Evolutionary conservation across 2,888 invertebrate species (phyloP).

Genomic region (Coelinius sp.): DNA sequence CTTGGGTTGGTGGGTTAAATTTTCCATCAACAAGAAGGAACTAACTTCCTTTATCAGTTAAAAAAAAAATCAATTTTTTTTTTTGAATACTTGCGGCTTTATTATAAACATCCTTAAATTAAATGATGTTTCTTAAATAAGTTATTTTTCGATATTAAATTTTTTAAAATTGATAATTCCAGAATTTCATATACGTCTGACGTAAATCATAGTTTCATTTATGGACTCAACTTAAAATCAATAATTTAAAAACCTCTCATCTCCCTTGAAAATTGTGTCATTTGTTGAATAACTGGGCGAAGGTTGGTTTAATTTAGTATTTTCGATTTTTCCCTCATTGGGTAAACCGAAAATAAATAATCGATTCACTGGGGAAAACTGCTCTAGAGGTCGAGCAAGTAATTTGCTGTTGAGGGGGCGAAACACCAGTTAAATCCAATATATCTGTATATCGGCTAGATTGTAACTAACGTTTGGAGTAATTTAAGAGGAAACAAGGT

Average conservation of each 20-base stretch:
- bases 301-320: slow-evolving; percentile 40
- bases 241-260: not conserved
- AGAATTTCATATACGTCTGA: not conserved
- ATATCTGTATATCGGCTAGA: slow-evolving; percentile 7
- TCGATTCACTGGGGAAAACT: slow-evolving; percentile 35
- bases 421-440: slow-evolving; percentile 18
- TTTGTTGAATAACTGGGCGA: slow-evolving; percentile 28
- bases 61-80: no score
- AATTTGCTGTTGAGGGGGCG: not conserved
- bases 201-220: not conserved
- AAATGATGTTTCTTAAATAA: no score
- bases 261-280: not conserved
- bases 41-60: no score
- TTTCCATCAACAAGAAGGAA: no score
- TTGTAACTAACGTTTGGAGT: not conserved
- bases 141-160: no score
- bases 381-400: slow-evolving; percentile 18
- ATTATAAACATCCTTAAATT: no score
- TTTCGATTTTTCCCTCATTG: slow-evolving; percentile 33
- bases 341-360: slow-evolving; percentile 40
- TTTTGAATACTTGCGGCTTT: no score
- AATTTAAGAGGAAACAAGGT: no score
- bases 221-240: slow-evolving; percentile 24
- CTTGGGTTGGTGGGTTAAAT: no score
- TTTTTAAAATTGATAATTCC: no score